Evolutionary conservation across 2,113 vertebrate species (phyloP).

Genomic region (Ophiodon elongatus): DNA sequence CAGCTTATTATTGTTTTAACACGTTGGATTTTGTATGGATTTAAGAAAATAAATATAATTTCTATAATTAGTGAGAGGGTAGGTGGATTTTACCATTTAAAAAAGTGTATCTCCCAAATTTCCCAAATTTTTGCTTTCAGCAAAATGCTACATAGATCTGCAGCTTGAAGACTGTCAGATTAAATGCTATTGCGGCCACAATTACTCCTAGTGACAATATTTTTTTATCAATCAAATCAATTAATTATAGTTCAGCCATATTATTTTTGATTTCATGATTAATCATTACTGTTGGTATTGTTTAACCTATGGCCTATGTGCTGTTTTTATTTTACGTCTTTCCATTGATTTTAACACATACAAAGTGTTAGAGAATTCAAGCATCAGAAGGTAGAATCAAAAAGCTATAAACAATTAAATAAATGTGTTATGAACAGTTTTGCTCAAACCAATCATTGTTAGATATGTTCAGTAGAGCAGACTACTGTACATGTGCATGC

Average conservation of each 20-base stretch:
- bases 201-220: neutral
- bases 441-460: neutral
- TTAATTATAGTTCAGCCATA: neutral
- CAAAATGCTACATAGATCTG: neutral
- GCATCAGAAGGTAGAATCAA: conserved; percentile 17
- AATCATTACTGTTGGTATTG: neutral
- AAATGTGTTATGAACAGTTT: conserved; percentile 6
- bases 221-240: neutral
- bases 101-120: neutral
- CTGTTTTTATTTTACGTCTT: neutral
- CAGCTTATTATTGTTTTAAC: too few relatives aligned
- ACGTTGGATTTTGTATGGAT: neutral
- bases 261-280: neutral
- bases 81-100: neutral
- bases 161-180: neutral
- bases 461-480: neutral
- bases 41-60: neutral
- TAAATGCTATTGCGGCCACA: neutral
- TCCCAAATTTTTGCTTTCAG: neutral
- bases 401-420: conserved; percentile 13
- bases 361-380: neutral
- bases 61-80: neutral
- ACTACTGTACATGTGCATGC: conserved; percentile 16
- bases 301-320: neutral
- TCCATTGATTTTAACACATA: neutral